Percentiles rank a stretch among this genome's conserved stretches.
Evolutionary conservation across 2,113 vertebrate genomes (phyloP).

Genomic region (Crotalus helleri): DNA sequence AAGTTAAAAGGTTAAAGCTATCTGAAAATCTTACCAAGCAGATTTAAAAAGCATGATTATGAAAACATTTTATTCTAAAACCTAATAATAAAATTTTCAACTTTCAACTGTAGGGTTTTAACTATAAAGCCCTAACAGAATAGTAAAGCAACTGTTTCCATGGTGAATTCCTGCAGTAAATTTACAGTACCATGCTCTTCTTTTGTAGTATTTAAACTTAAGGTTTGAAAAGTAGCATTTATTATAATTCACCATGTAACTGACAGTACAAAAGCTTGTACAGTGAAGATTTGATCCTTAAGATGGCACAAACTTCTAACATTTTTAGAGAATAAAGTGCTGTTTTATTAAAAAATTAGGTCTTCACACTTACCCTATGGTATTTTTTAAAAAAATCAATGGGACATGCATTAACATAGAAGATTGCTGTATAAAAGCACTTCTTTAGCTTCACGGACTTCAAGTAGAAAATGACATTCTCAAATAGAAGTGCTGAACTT

Average conservation of each 20-base stretch:
- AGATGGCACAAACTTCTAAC: background rate
- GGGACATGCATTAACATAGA: background rate
- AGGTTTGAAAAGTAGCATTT: background rate
- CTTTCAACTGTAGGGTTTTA: background rate
- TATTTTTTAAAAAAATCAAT: background rate
- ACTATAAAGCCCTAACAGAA: background rate
- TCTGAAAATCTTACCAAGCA: background rate
- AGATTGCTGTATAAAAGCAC: background rate
- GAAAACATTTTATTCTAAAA: background rate
- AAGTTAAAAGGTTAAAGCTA: background rate
- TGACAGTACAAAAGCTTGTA: background rate
- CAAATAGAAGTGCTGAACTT: background rate
- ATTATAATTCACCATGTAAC: background rate
- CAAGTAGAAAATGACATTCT: background rate
- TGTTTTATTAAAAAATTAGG: background rate
- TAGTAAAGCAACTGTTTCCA: background rate
- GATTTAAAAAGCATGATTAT: background rate
- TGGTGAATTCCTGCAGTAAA: background rate
- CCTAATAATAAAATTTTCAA: background rate
- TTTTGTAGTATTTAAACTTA: background rate
- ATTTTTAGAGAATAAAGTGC: background rate
- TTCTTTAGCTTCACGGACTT: background rate
- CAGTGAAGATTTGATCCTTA: background rate
- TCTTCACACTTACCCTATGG: background rate
- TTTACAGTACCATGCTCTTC: background rate